Evolutionary conservation across 2,113 vertebrate genomes (phyloP).

Genomic region (Silurus meridionalis): DNA sequence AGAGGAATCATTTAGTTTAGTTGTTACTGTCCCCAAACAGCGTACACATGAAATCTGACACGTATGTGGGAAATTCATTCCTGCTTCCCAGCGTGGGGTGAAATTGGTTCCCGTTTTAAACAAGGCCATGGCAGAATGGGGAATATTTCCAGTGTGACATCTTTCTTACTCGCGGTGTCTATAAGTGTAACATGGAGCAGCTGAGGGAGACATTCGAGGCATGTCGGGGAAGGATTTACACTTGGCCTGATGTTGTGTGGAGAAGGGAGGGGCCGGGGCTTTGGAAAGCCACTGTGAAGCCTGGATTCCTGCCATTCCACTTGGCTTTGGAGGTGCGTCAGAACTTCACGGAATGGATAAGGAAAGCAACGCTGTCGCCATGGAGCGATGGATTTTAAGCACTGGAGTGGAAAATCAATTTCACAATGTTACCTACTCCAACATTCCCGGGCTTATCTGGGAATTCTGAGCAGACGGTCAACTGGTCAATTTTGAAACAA

Average conservation of each 20-base stretch:
- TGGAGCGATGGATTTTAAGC: constrained; percentile 20
- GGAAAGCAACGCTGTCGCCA: constrained; percentile 6
- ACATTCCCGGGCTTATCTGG: not conserved
- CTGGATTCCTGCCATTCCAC: constrained; percentile 52
- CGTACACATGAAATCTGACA: not conserved
- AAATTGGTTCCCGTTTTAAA: constrained; percentile 21
- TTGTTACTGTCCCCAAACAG: not conserved
- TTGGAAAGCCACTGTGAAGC: constrained; percentile 7
- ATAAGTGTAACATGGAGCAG: constrained; percentile 34
- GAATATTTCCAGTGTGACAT: constrained; percentile 25
- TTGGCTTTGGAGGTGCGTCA: constrained; percentile 33
- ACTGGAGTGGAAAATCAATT: constrained; percentile 14
- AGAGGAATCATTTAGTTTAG: not conserved
- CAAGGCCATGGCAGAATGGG: not conserved
- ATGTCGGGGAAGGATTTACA: constrained; percentile 51
- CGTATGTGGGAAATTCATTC: not conserved
- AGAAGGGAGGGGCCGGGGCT: constrained; percentile 17
- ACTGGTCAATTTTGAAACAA: no score
- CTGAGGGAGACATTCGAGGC: constrained; percentile 45
- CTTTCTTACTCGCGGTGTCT: constrained; percentile 1
- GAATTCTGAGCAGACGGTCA: not conserved
- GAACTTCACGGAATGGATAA: not conserved
- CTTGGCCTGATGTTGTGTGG: constrained; percentile 18
- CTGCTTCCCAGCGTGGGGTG: not conserved
- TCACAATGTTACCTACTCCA: not conserved